Conservation (phyloP, 2,888 invertebrate species). For the Trachelus troglodyta region DNA sequence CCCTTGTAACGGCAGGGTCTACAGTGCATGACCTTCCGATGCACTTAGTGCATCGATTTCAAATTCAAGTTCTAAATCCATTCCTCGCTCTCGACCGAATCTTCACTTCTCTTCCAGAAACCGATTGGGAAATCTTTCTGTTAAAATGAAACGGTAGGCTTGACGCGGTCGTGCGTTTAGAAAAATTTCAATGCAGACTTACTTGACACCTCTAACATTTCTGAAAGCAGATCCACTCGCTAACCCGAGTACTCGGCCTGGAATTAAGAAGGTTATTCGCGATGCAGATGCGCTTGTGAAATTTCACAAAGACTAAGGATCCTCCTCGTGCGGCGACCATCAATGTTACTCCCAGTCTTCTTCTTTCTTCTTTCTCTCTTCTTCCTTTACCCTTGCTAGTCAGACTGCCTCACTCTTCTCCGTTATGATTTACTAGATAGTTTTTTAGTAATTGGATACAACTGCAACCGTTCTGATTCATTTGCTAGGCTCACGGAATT, state of each 20-base stretch:
- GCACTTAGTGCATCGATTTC: neutral
- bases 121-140: neutral
- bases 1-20: neutral
- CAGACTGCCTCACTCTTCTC: neutral
- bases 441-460: conserved; percentile 1
- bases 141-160: neutral
- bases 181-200: neutral
- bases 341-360: neutral
- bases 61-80: neutral
- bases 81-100: neutral
- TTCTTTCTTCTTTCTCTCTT: neutral
- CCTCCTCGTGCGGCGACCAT: neutral
- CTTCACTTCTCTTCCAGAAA: neutral
- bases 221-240: conserved; percentile 5
- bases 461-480: conserved; percentile 1
- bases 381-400: neutral
- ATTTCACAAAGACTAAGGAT: neutral
- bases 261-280: neutral
- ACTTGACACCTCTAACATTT: neutral
- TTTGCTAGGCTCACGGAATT: neutral
- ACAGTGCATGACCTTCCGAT: neutral
- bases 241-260: neutral
- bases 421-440: neutral
- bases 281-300: conserved; percentile 2
- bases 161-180: neutral